Conservation (phyloP, 2,797 vertebrate genomes). For the Thunnus albacares region DNA sequence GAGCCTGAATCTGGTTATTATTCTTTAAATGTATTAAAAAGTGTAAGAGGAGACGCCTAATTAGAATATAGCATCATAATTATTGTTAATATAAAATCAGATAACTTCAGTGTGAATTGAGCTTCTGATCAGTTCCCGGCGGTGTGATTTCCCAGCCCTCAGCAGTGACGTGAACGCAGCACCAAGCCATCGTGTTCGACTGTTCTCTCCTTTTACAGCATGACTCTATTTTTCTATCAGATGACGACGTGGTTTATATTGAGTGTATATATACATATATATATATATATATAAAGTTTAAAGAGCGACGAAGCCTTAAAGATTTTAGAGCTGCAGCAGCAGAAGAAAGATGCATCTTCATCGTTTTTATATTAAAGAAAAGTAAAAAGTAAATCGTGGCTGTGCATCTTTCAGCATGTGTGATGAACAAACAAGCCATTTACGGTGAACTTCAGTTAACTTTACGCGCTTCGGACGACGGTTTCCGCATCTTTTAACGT, state of each 20-base stretch:
- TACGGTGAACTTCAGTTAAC: slow-evolving; percentile 8
- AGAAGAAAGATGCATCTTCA: slow-evolving; percentile 1
- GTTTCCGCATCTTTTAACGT: slow-evolving; percentile 35
- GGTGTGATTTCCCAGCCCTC: slow-evolving; percentile 47
- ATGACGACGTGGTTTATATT: slow-evolving; percentile 52
- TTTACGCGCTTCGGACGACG: slow-evolving; percentile 6
- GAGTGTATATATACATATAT: not conserved
- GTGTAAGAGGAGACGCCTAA: too few species aligned
- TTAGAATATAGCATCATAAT: too few species aligned
- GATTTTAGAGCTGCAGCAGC: slow-evolving; percentile 22
- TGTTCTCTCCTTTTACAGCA: slow-evolving; percentile 74
- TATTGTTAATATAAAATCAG: too few species aligned
- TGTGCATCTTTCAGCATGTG: slow-evolving; percentile 36
- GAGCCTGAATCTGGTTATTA: too few species aligned
- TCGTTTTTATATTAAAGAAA: not conserved
- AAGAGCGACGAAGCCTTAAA: slow-evolving; percentile 67
- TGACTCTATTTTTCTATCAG: slow-evolving; percentile 80
- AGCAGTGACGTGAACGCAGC: slow-evolving; percentile 56
- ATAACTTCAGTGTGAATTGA: not conserved
- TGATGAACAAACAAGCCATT: slow-evolving; percentile 76
- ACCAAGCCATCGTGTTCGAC: slow-evolving; percentile 73
- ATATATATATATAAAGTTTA: slow-evolving; percentile 1
- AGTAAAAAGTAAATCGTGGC: slow-evolving; percentile 20
- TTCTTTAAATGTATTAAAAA: too few species aligned
- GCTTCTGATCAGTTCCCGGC: slow-evolving; percentile 26